Base-by-base conservation (phyloP, 2,797 vertebrate species). In the Rhabdophis nuchalis region DNA sequence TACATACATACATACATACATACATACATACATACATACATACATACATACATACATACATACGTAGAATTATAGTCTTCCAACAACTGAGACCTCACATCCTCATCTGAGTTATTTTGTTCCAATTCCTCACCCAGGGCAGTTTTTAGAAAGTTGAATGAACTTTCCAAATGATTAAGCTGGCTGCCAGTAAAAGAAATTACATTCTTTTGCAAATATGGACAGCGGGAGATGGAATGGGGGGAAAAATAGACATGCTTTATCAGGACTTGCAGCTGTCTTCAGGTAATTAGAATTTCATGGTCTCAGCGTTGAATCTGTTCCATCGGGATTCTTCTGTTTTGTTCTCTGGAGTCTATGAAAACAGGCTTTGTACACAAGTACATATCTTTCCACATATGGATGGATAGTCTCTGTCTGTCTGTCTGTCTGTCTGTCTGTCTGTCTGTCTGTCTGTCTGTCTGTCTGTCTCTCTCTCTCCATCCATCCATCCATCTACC, bases 221-320 rank as follows among this genome's bases (percentile, higher is more conserved):
- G 36, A 53, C 91, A 93, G 87, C 60, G 94, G 94, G 96, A 95
- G 96, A 96, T 91, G 87, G 92, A 95, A 94, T 87, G 92, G 72
- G 36, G 20, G 7, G 92, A 91, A 91, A 92, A 90, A 92, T 68
- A 86, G 88, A 36, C 61, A 36, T 87, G 9, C 94, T 97, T 97
- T 96, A 95, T 96, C 92, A 90, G 96, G 92, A 95, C 57, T 61
- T 58, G 53, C 94, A 95, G 91, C 93, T 94, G 95, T 92, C 93
- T 94, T 95, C 92, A 92, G 90, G 94, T 93, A 94, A 86, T 95
- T 56, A 58, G 89, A 95, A 95, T 96, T 95, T 95, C 90, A 87
- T 91, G 93, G 64, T 2, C 92, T 95, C 89, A 41, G 11, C 91
- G n/a, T 94, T 95, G 93, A 88, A 0, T 0, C 0, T n/a, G 52